phyloP scores from a whole-genome alignment of 2,888 invertebrate species.

The Hemicrepidius hirtus region DNA sequence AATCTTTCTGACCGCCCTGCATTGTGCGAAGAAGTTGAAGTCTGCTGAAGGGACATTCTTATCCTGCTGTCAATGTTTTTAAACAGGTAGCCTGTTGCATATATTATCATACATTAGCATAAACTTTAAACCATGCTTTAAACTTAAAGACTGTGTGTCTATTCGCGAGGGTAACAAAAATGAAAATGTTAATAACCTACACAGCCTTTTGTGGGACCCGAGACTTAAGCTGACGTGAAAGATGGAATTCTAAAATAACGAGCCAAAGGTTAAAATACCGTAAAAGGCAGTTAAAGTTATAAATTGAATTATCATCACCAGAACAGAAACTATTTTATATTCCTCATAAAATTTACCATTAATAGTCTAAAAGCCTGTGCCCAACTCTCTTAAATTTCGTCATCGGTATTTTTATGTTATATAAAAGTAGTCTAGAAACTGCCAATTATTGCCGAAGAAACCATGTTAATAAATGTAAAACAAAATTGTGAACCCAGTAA shows the following conservation, averaged over 20 bases:
- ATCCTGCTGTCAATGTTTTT: conserved; percentile 21
- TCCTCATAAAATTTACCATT: conserved; percentile 13
- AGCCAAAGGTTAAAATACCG: conserved; percentile 31
- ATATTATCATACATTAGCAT: conserved; percentile 28
- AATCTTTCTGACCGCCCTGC: conserved; percentile 2
- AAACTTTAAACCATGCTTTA: conserved; percentile 3
- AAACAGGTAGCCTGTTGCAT: conserved; percentile 26
- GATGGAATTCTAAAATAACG: not conserved
- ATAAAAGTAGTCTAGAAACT: not conserved
- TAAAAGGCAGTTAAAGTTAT: conserved; percentile 19
- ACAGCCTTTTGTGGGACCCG: conserved; percentile 17
- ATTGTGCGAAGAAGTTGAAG: conserved; percentile 7
- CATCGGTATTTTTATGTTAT: conserved; percentile 13
- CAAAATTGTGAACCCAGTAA: no score
- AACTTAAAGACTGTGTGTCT: conserved; percentile 2
- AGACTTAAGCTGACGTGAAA: not conserved
- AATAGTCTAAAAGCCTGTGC: conserved; percentile 12
- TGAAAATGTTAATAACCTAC: conserved; percentile 25
- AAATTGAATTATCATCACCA: conserved; percentile 22
- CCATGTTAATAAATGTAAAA: no score
- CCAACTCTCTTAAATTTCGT: not conserved
- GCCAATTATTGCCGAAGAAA: no score
- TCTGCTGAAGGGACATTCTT: conserved; percentile 24
- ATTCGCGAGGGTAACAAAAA: conserved; percentile 27
- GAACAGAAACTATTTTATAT: conserved; percentile 15